Conservation (phyloP, 2,888 invertebrate species). For the Theodoxus fluviatilis region DNA sequence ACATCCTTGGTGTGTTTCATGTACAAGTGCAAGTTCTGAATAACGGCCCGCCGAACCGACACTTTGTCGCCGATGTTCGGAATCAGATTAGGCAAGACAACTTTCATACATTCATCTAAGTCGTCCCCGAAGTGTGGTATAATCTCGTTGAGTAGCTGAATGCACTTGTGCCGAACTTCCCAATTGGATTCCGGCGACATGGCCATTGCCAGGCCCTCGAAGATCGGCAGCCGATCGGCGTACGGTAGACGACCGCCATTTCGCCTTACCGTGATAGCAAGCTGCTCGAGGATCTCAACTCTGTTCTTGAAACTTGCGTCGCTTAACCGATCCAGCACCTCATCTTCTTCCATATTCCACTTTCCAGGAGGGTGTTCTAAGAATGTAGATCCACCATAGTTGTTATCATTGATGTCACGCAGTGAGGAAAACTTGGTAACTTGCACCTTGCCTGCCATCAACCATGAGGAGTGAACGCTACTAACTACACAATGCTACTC, state of each 20-base stretch:
- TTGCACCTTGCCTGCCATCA: constrained; percentile 52
- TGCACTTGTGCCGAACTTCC: constrained; percentile 67
- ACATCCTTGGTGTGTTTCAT: constrained; percentile 66
- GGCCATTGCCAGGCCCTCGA: constrained; percentile 63
- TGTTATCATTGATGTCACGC: constrained; percentile 55
- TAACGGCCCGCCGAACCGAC: constrained; percentile 62
- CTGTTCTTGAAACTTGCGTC: constrained; percentile 61
- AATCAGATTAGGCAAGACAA: constrained; percentile 63
- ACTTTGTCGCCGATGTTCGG: constrained; percentile 64
- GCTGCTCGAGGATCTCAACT: constrained; percentile 59
- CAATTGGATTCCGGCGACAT: constrained; percentile 65
- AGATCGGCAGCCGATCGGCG: constrained; percentile 55
- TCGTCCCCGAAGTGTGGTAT: constrained; percentile 61
- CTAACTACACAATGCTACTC: no score
- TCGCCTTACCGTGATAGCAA: constrained; percentile 56
- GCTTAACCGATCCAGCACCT: constrained; percentile 56
- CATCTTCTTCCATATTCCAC: constrained; percentile 64
- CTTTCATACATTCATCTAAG: constrained; percentile 63
- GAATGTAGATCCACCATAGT: no score
- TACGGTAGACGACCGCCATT: constrained; percentile 61
- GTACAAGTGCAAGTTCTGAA: constrained; percentile 67
- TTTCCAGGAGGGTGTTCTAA: no score
- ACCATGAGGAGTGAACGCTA: constrained; percentile 23
- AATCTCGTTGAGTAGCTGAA: constrained; percentile 62
- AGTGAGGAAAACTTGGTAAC: constrained; percentile 57